Evolutionary conservation across 2,888 invertebrate species (phyloP), one percentile per base, ranked within the genome.

Genomic region (Athrips mouffetella): DNA sequence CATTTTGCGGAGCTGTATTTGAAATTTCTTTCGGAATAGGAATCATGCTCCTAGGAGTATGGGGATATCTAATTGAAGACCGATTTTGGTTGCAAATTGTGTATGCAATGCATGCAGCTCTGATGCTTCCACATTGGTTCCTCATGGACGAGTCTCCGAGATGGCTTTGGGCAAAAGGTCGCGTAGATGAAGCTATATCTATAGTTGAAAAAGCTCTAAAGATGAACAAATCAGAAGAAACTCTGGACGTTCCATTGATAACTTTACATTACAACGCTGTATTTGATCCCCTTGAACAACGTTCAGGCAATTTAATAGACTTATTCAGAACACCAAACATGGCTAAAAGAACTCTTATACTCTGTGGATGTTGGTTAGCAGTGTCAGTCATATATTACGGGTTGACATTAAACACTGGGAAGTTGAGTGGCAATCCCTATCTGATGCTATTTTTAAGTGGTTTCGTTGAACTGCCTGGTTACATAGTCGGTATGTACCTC

Each of bases 341-440:
- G 65, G 85, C 95, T 16, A 91, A 89, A 63, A 94, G 94, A 74
- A 93, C 94, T 0, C 76, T 96, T 7, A 96, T 95, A 55, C 91
- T 96, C 25, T 94, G 95, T 60, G 90, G 94, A 15, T 94, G 93
- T 60, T 96, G 96, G 96, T 95, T 96, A 65, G 94, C 95, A n/a
- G 95, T 95, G 73, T 94, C 95, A 0, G 89, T 96, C 18, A 95
- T 93, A 0, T 96, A 96, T 75, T 96, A 96, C 60, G 96, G 96
- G 0, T 80, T 96, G 1, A 94, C 96, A 0, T 80, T 96, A 20
- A 95, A 94, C 62, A 92, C 94, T 2, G 94, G 94, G 6, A 94
- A 92, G 63, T 80, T 96, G 4, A 90, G 91, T 42, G 96, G 94
- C 16, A 94, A 96, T 76, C 96, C 96, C 0, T 96, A 91, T 73